Base-by-base conservation (phyloP, 2,888 invertebrate species). In the Lottia gigantea region DNA sequence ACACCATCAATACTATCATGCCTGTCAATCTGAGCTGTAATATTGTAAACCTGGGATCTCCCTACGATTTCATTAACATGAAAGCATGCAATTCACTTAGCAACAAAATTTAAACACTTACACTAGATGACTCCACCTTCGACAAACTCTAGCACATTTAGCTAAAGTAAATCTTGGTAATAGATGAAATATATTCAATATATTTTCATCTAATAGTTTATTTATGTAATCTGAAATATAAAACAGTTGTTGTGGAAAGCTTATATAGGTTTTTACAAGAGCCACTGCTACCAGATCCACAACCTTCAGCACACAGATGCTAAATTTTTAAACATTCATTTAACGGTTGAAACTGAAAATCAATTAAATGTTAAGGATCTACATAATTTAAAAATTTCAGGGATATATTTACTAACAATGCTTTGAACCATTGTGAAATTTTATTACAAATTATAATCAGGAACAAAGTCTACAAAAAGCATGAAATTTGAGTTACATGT, bases 161-260 rank as follows among this genome's bases (percentile, higher is more conserved):
- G 92, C 91, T n/a, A 95, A 89, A 0, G 92, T 90, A 74, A 92
- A 90, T 83, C 95, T 95, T 0, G 95, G 94, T 68, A 97, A 90
- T 93, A 93, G 95, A 76, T 92, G 91, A 81, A 96, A 93, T 68
- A 97, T 93, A 71, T 81, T 78, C 26, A 97, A 90, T 62, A 96
- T 91, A 81, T 96, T 92, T 89, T 97, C 97, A 88, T 97, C 96
- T 0, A 96, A 95, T 12, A 96, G 89, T 8, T 90, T 89, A 23
- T 91, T 91, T 88, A 95, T 95, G 64, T 93, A 91, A 87, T 95
- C 93, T 90, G 80, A 40, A 82, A 82, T 11, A 40, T 40, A 40
- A 40, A 40, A 40, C 40, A 40, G 11, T 40, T 40, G 1, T 31
- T 31, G 31, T 2, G 31, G 31, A 3, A 31, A 31, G 31, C 31